A percentile compares a stretch with the other conserved stretches of the same genome.
These are phyloP conservation scores for Bucco capensis DNA, from an alignment of 2,113 vertebrate genomes.

Conservation along the genomic window DNA sequence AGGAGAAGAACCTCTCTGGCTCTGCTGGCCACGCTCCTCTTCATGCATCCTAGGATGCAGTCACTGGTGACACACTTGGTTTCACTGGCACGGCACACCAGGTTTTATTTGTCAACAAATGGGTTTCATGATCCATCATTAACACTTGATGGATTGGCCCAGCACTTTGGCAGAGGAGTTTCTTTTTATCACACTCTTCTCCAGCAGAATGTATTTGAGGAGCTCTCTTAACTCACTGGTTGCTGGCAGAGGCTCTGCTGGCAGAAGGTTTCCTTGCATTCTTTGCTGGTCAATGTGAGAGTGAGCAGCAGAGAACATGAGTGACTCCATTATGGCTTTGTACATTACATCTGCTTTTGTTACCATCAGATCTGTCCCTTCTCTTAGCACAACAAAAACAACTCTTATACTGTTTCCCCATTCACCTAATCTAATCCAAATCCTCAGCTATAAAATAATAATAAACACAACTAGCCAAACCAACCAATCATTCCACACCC, in stretches of 20 bases:
- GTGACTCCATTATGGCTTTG: not conserved
- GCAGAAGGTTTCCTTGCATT: conserved; percentile 33
- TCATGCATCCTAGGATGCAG: no score
- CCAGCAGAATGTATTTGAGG: conserved; percentile 39
- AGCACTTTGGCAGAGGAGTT: conserved; percentile 15
- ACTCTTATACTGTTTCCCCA: not conserved
- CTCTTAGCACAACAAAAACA: conserved; percentile 40
- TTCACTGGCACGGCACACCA: conserved; percentile 44
- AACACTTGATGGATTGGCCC: conserved; percentile 67
- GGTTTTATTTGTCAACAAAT: conserved; percentile 75
- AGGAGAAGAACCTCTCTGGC: no score
- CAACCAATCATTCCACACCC: not conserved
- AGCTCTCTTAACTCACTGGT: conserved; percentile 6
- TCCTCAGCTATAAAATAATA: not conserved
- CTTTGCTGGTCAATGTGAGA: conserved; percentile 7
- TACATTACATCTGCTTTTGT: conserved; percentile 54
- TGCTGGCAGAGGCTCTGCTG: conserved; percentile 16
- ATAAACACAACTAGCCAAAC: not conserved
- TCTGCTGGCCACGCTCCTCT: no score
- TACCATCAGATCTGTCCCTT: conserved; percentile 28
- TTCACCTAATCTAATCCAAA: not conserved
- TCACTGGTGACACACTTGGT: no score
- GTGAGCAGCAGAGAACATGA: conserved; percentile 17
- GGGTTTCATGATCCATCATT: conserved; percentile 68
- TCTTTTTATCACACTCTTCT: conserved; percentile 26